Base-by-base conservation (phyloP, 1,140 invertebrate genomes). In the Eciton burchellii region DNA sequence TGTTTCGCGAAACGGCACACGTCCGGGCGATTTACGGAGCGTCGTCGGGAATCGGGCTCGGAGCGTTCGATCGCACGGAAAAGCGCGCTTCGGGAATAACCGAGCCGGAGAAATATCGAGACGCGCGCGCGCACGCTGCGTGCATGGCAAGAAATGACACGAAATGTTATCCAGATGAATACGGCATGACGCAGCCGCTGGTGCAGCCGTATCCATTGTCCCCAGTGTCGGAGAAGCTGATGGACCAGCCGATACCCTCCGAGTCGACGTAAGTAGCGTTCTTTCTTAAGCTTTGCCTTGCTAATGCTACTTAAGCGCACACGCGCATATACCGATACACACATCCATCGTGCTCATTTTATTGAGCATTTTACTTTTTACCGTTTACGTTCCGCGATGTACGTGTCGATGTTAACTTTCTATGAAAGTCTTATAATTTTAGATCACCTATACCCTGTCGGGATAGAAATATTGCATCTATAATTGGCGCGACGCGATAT, bases 141-240 rank as follows among this genome's bases (percentile, higher is more conserved):
- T 54, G 29, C 47, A 77, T 66, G 4, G 29, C n/a, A n/a, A n/a
- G 47, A 52, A 66, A 77, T 77, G 21, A 77, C 21, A 77, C 41
- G 63, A 70, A 79, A 79, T 79, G 49, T 79, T 79, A 65, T 89
- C 72, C 85, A 89, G 90, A 90, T 85, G 89, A 87, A 65, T 89
- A 92, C 16, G 94, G 95, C n/a, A 91, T 94, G 89, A 95, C 96
- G 0, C 95, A 96, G 77, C 96, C 96, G 0, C 89, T 97, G 21
- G 95, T 97, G 83, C 96, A 97, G 85, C 95, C 95, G 1, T 97
- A 97, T 88, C 96, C 96, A 12, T 95, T 95, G 1, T 95, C 95
- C 12, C 95, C 95, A 73, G 94, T 96, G 0, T 95, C 96, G 0
- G 96, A 97, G 90, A 95, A 95, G 89, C 94, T 97, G 35, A 95